phyloP scores from a whole-genome alignment of 2,888 invertebrate species.

The Spialia ferax region DNA sequence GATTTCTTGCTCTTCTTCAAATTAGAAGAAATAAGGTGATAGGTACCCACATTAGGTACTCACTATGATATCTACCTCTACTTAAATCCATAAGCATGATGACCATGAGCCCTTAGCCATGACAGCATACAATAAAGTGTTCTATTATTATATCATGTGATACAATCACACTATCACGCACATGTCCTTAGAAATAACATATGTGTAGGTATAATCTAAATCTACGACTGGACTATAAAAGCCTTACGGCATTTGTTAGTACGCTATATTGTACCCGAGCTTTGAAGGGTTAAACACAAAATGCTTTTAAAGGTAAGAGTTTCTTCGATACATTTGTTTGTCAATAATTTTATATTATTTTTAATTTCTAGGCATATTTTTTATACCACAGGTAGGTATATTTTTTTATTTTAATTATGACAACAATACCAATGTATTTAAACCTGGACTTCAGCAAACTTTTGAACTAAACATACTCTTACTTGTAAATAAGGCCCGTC shows the following conservation, averaged over 20 bases:
- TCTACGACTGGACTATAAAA: slow-evolving; percentile 65
- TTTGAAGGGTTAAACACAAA: slow-evolving; percentile 62
- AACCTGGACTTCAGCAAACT: too few species aligned
- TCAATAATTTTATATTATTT: slow-evolving; percentile 38
- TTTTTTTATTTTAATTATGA: too few species aligned
- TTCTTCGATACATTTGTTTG: not conserved
- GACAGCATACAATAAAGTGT: slow-evolving; percentile 37
- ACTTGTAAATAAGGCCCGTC: too few species aligned
- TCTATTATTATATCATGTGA: slow-evolving; percentile 48
- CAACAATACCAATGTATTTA: too few species aligned
- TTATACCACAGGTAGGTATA: too few species aligned
- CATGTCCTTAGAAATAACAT: slow-evolving; percentile 58
- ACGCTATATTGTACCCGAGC: slow-evolving; percentile 63
- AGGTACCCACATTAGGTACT: too few species aligned
- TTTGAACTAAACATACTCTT: too few species aligned
- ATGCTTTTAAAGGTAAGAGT: slow-evolving; percentile 77
- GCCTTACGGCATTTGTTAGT: slow-evolving; percentile 53
- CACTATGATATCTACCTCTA: too few species aligned
- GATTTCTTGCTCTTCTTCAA: too few species aligned
- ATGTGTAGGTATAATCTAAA: slow-evolving; percentile 51
- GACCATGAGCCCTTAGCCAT: slow-evolving; percentile 11
- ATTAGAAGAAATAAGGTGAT: too few species aligned
- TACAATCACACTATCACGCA: slow-evolving; percentile 60
- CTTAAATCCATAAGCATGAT: too few species aligned
- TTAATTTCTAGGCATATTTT: not conserved